A percentile compares a stretch with the other conserved stretches of the same genome.
These are phyloP conservation scores for Chitala chitala DNA, from an alignment of 2,113 vertebrate genomes.

Conservation along the genomic window DNA sequence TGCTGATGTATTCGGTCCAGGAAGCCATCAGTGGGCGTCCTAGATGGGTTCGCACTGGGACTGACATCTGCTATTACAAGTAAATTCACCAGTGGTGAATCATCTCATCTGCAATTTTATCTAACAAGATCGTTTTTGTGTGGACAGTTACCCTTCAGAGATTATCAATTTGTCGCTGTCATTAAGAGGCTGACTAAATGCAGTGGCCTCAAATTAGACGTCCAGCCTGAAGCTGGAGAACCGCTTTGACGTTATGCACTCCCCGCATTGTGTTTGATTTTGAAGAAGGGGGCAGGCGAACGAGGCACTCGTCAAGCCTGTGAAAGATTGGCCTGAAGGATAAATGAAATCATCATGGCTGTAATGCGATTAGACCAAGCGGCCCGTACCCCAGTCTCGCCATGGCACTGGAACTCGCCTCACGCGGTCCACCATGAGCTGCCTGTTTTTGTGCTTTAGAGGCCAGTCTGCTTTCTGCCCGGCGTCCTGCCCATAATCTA, in stretches of 20 bases:
- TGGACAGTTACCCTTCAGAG: too few species aligned
- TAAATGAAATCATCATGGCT: neutral
- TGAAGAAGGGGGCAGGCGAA: neutral
- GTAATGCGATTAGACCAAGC: neutral
- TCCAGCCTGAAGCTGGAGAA: neutral
- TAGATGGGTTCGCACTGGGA: conserved; percentile 82
- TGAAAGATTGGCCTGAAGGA: neutral
- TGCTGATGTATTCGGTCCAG: conserved; percentile 95
- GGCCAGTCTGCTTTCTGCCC: neutral
- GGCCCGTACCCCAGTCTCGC: neutral
- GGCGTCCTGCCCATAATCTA: neutral
- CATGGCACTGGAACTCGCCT: neutral
- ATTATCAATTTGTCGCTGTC: too few species aligned
- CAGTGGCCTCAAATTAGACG: neutral
- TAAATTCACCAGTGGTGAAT: too few species aligned
- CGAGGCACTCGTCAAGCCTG: neutral
- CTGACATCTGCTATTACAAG: conserved; percentile 98
- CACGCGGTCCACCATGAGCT: neutral
- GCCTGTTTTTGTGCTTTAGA: neutral
- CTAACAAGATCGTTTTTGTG: too few species aligned
- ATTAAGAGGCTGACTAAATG: neutral
- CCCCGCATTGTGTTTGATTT: neutral
- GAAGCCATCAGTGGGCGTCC: conserved; percentile 83
- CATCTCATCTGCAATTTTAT: too few species aligned
- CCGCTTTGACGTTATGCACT: neutral